Percentiles rank a stretch among this genome's conserved stretches.
phyloP scores from a whole-genome alignment of 53 echinoderm and acorn worm species.

The Holothuria leucospilota region DNA sequence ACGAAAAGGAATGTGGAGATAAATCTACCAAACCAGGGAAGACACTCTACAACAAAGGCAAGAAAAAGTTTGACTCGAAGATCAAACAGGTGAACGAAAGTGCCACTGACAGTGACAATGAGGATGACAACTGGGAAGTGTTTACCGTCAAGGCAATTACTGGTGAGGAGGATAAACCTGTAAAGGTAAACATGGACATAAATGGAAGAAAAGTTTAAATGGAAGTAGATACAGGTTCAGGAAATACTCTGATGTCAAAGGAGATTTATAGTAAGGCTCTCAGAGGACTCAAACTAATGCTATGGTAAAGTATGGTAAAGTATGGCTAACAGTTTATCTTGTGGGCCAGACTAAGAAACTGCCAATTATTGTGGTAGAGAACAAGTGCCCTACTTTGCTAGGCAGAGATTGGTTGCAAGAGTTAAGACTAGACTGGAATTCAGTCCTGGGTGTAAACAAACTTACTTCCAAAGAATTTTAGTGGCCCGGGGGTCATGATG shows the following conservation, averaged over 20 bases:
- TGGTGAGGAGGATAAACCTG: not conserved
- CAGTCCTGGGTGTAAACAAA: slow-evolving; percentile 9
- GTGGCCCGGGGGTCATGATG: slow-evolving; percentile 17
- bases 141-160: not conserved
- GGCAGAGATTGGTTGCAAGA: slow-evolving; percentile 37
- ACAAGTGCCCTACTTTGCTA: slow-evolving; percentile 23
- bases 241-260: not conserved
- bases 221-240: slow-evolving; percentile 37
- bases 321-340: slow-evolving; percentile 1
- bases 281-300: not conserved
- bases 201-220: not conserved
- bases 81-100: not conserved
- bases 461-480: not conserved
- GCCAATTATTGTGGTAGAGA: slow-evolving; percentile 5
- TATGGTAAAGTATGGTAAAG: slow-evolving; percentile 4
- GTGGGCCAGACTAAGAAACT: not conserved
- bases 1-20: too few species aligned
- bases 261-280: slow-evolving; percentile 9
- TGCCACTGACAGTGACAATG: not conserved
- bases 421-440: slow-evolving; percentile 28
- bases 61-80: slow-evolving; percentile 17
- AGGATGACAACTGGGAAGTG: not conserved
- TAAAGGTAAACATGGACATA: not conserved
- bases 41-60: not conserved
- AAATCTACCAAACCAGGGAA: too few species aligned